Base-by-base conservation (phyloP, 2,113 vertebrate genomes). In the Arvicanthis niloticus region DNA sequence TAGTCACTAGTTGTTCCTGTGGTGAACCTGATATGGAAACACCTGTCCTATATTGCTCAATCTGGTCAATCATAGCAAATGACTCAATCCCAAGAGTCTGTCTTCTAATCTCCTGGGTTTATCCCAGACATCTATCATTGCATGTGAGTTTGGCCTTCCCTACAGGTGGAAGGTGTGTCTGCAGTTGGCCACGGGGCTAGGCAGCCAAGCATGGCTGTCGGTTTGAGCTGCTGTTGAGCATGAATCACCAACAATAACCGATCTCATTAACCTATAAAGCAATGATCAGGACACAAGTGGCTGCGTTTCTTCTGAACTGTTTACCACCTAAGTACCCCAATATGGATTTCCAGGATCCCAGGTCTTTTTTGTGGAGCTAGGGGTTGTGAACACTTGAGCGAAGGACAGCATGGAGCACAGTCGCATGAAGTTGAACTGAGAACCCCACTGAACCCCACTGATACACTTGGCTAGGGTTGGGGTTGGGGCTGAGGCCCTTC, bases 191-290 rank as follows among this genome's bases (percentile, higher is more conserved):
- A 10, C 21, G 40, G 17, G 68, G 67, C 56, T 58, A 26, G 3
- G 3, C 68, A 70, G 75, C 34, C 84, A 60, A 94, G n/a, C 13
- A 21, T 0, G 76, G 53, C 67, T 95, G 67, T 89, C 67, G n/a
- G 37, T 72, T 70, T 67, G 51, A 56, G n/a, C 11, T 29, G 34
- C 4, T 68, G 53, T 9, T 56, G 16, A 88, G 2, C 2, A 1
- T 77, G 86, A 93, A 58, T 89, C 96, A 94, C 80, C 77, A 88
- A 21, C 58, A 92, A 72, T 42, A 78, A 7, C 10, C 76, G 31
- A 29, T 42, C 56, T 76, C 15, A 60, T 12, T 80, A 6, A 70
- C 78, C 60, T 72, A 34, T 73, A 93, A 91, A 72, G 6, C 2
- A 37, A 56, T 34, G 42, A n/a, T 76, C 12, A 56, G 34, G 73